Base-by-base conservation (phyloP, 1,140 invertebrate genomes). In the Drosophila nannoptera region DNA sequence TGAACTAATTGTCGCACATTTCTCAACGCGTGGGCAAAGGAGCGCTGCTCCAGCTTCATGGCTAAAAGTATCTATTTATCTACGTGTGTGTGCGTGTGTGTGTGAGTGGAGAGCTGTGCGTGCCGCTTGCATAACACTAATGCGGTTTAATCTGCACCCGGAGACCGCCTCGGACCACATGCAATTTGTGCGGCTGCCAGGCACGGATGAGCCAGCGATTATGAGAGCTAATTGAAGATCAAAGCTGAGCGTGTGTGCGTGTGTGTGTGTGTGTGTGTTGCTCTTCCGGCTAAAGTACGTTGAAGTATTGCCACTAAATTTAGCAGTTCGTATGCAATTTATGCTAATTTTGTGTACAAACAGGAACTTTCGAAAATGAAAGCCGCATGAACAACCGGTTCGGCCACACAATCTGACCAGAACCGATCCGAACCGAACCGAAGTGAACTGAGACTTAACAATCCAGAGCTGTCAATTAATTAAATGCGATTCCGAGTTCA, bases 1-100 rank as follows among this genome's bases (percentile, higher is more conserved):
- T 64, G 74, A 77, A 78, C 78, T 82, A 82, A 82, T 82, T 83
- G 78, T 82, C 71, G 78, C 78, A 75, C 75, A 75, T 83, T 72
- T 78, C 73, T 83, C 75, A 77, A 59, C 52, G 71, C 78, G 78
- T 83, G 71, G 78, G 78, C 74, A 67, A 75, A 75, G 56, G 54
- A 55, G 59, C 42, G 46, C 45, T 12, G 62, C 33, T 60, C 50
- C 64, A 65, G 69, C 66, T 65, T 55, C 69, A 70, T 62, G 42
- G 70, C 43, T 63, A 43, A 55, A 53, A 9, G 14, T 38, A 36
- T 32, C 14, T 8, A 16, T 16, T 6, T n/a, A 22, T 43, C 2
- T 45, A n/a, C 4, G 16, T 29, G 42, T 45, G 29, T 32, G 9
- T 16, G 50, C 36, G 22, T 43, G 40, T 54, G 22, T 31, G 43